Conservation (phyloP, 2,888 invertebrate species). For the Pegoplata infirma region DNA sequence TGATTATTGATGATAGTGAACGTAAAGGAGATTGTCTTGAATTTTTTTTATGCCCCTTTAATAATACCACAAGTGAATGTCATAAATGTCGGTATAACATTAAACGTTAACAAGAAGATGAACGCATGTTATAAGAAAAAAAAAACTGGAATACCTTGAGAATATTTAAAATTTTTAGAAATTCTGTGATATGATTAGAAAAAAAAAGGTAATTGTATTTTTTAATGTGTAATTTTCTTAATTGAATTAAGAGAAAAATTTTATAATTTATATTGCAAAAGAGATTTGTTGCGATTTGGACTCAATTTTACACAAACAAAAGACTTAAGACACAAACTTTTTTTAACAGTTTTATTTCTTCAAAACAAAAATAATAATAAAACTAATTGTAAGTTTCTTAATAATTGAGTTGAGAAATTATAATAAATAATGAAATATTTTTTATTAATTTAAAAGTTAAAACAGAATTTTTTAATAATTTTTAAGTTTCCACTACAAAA, state of each 20-base stretch:
- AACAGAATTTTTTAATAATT: neutral
- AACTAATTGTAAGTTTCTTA: too few species aligned
- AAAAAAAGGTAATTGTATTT: constrained; percentile 24
- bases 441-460: too few species aligned
- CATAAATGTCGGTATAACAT: constrained; percentile 56
- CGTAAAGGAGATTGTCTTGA: neutral
- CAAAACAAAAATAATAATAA: neutral
- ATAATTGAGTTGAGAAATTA: too few species aligned
- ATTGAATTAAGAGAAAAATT: constrained; percentile 15
- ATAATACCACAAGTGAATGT: constrained; percentile 37
- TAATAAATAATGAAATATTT: too few species aligned
- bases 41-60: constrained; percentile 1
- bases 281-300: too few species aligned
- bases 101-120: constrained; percentile 55
- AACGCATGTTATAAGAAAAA: constrained; percentile 23
- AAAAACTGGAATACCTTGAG: constrained; percentile 21
- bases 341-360: too few species aligned
- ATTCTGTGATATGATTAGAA: neutral
- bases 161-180: constrained; percentile 21
- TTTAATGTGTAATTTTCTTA: constrained; percentile 34
- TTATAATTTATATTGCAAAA: too few species aligned
- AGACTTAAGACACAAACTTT: too few species aligned
- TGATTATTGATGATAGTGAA: neutral
- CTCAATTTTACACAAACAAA: too few species aligned
- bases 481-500: too few species aligned